Evolutionary conservation across 2,888 invertebrate species (phyloP).

Genomic region (Lottia scabra): DNA sequence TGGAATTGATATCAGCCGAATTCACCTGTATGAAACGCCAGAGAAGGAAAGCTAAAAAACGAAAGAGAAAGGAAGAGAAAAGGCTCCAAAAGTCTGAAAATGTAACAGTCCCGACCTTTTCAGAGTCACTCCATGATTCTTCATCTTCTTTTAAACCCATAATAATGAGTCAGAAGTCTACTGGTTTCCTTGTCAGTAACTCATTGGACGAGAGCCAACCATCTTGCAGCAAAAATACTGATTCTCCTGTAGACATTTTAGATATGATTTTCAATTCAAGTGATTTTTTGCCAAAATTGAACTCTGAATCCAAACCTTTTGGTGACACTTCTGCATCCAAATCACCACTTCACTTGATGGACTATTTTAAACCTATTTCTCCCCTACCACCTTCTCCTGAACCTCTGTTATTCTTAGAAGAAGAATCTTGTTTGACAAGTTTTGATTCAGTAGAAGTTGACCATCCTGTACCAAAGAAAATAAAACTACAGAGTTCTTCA

Average conservation of each 20-base stretch:
- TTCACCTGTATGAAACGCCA: no score
- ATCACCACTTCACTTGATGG: not conserved
- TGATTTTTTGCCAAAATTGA: not conserved
- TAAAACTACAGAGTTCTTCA: no score
- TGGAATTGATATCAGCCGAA: no score
- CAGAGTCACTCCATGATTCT: not conserved
- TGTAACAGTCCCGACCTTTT: no score
- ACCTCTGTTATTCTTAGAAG: no score
- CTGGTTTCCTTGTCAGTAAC: not conserved
- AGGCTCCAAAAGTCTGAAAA: no score
- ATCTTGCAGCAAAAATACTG: not conserved
- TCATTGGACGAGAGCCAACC: not conserved
- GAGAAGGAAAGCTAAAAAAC: no score
- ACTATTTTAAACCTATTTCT: not conserved
- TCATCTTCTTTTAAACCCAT: not conserved
- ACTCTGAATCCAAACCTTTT: not conserved
- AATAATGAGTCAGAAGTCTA: not conserved
- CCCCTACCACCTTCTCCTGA: not conserved
- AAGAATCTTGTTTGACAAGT: no score
- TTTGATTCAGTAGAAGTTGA: no score
- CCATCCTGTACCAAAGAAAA: no score
- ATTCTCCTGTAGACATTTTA: no score
- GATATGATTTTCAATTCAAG: not conserved
- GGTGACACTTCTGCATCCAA: not conserved
- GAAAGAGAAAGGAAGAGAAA: no score